A percentile compares a stretch with the other conserved stretches of the same genome.
These are phyloP conservation scores for Notodonta ziczac DNA, from an alignment of 2,888 invertebrate genomes.

Conservation along the genomic window DNA sequence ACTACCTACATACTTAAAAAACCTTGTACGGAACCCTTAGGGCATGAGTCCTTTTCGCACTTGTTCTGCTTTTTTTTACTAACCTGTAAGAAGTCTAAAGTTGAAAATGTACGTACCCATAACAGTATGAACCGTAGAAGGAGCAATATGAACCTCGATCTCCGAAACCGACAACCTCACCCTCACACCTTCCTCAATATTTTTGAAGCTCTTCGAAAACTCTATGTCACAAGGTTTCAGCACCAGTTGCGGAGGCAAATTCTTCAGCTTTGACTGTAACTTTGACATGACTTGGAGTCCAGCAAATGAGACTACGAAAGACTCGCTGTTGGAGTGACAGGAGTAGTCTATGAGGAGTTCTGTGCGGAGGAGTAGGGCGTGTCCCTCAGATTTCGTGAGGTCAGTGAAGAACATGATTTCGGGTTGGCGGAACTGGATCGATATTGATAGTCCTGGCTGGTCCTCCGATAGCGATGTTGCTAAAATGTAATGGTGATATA, in stretches of 20 bases:
- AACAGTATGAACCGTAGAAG: slow-evolving; percentile 89
- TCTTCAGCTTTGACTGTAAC: slow-evolving; percentile 80
- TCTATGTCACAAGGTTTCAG: slow-evolving; percentile 89
- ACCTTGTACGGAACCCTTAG: neutral
- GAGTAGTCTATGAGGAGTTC: slow-evolving; percentile 90
- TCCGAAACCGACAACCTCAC: slow-evolving; percentile 87
- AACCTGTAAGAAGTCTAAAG: neutral
- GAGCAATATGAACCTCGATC: slow-evolving; percentile 89
- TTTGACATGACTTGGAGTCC: slow-evolving; percentile 82
- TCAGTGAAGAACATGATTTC: slow-evolving; percentile 91
- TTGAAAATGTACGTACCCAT: slow-evolving; percentile 72
- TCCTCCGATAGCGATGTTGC: slow-evolving; percentile 78
- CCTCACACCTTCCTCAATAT: slow-evolving; percentile 87
- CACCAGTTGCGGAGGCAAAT: slow-evolving; percentile 84
- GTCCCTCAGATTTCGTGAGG: slow-evolving; percentile 85
- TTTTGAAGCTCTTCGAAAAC: slow-evolving; percentile 86
- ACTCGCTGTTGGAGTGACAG: slow-evolving; percentile 86
- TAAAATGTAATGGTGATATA: slow-evolving; percentile 43
- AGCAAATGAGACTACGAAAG: slow-evolving; percentile 80
- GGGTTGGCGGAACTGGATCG: slow-evolving; percentile 90
- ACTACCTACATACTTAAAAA: neutral
- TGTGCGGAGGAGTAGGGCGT: slow-evolving; percentile 87
- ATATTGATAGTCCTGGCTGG: slow-evolving; percentile 86
- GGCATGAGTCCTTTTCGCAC: no score
- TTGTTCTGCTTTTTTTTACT: neutral